Evolutionary conservation across 2,797 vertebrate genomes (phyloP).

Genomic region (Lutjanus argentimaculatus): DNA sequence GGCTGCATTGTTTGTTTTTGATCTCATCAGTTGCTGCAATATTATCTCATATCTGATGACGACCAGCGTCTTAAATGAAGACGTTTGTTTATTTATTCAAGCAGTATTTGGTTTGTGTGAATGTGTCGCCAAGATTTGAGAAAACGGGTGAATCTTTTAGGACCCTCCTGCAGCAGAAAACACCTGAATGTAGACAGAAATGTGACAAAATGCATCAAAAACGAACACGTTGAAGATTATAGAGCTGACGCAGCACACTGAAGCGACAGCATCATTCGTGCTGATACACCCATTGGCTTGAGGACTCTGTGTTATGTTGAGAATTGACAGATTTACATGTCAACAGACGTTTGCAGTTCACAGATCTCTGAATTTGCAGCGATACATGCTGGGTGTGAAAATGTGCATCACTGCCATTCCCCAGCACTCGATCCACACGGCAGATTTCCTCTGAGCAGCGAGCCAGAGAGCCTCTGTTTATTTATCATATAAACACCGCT

Average conservation of each 20-base stretch:
- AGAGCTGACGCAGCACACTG: neutral
- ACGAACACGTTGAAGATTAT: neutral
- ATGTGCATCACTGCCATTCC: constrained; percentile 63
- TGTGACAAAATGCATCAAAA: neutral
- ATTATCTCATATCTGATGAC: neutral
- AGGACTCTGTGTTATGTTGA: constrained; percentile 50
- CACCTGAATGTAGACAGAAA: neutral
- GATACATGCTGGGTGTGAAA: constrained; percentile 73
- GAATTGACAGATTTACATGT: constrained; percentile 70
- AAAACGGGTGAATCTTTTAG: neutral
- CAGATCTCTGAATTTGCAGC: constrained; percentile 68
- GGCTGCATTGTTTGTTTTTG: constrained; percentile 2
- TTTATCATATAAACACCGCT: constrained; percentile 54
- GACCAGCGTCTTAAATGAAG: neutral
- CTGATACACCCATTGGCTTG: constrained; percentile 41
- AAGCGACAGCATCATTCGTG: neutral
- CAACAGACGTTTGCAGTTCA: constrained; percentile 78
- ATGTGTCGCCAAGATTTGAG: neutral
- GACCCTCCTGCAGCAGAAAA: constrained; percentile 3
- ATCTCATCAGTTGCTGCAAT: constrained; percentile 5
- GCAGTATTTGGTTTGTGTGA: neutral
- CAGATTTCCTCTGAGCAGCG: constrained; percentile 46
- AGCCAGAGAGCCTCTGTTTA: constrained; percentile 59
- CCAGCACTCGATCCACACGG: constrained; percentile 50
- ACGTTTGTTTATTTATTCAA: neutral